These are phyloP conservation scores for Atrichornis clamosus DNA, from an alignment of 2,113 vertebrate species.

Conservation along the genomic window DNA sequence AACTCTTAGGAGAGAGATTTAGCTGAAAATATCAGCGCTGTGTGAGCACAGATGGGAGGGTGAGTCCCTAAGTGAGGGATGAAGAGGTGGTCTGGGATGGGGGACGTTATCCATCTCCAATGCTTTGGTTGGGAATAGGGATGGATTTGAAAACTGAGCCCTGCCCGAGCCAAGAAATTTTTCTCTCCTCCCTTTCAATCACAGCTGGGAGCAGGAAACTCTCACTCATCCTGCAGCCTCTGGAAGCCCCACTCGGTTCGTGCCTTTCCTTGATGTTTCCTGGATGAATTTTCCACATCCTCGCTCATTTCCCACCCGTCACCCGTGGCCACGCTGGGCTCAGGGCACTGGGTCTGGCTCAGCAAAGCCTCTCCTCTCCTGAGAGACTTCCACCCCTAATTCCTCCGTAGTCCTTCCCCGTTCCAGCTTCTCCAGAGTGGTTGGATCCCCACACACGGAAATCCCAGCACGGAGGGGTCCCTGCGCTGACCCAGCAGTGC, in stretches of 20 bases:
- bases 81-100: not conserved
- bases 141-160: not conserved
- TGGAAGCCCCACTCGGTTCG: not conserved
- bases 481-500: not conserved
- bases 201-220: not conserved
- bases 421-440: not conserved
- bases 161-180: not conserved
- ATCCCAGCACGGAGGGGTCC: rapidly evolving
- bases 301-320: not conserved
- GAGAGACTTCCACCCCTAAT: not conserved
- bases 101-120: not conserved
- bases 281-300: not conserved
- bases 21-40: not conserved
- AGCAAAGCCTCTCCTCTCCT: not conserved
- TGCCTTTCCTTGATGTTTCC: not conserved
- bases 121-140: not conserved
- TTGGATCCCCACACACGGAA: not conserved
- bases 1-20: not conserved
- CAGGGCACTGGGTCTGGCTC: not conserved
- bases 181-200: not conserved
- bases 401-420: not conserved
- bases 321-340: not conserved
- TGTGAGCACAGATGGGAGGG: not conserved
- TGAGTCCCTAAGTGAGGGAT: too few relatives aligned
- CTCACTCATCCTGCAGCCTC: not conserved